A percentile compares a stretch with the other conserved stretches of the same genome.
phyloP scores from a whole-genome alignment of 2,888 invertebrate species.

The Cephus pulcher region DNA sequence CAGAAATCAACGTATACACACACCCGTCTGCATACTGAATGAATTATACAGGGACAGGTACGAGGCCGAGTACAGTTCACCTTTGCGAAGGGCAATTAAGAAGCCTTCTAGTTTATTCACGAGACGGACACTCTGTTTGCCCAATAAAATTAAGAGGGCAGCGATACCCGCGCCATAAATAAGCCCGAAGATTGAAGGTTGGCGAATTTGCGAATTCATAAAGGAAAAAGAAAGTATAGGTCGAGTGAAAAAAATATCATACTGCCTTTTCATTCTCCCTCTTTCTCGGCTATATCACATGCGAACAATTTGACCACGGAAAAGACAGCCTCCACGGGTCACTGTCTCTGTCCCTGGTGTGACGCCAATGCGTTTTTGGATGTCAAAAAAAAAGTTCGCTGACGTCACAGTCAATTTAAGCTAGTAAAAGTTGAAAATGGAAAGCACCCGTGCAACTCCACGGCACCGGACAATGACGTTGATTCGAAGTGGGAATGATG shows the following conservation, averaged over 20 bases:
- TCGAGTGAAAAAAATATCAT: background rate
- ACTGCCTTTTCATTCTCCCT: background rate
- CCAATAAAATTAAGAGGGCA: background rate
- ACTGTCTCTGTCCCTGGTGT: background rate
- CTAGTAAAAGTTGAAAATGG: background rate
- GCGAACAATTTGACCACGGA: background rate
- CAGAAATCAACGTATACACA: background rate
- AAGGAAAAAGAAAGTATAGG: background rate
- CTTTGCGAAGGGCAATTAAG: background rate
- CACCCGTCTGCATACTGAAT: background rate
- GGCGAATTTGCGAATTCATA: background rate
- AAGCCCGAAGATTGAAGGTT: background rate
- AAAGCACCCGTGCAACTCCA: background rate
- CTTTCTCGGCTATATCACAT: background rate
- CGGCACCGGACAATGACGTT: background rate
- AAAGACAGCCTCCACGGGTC: background rate
- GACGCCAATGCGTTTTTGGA: background rate
- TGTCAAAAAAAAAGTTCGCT: background rate
- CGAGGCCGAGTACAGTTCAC: background rate
- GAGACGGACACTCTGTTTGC: background rate
- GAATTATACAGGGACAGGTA: background rate
- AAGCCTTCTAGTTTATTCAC: background rate
- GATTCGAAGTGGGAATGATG: background rate
- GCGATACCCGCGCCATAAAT: background rate
- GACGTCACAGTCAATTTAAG: background rate